These are phyloP conservation scores for Nyctibius grandis DNA, from an alignment of 2,797 vertebrate species.

Conservation along the genomic window DNA sequence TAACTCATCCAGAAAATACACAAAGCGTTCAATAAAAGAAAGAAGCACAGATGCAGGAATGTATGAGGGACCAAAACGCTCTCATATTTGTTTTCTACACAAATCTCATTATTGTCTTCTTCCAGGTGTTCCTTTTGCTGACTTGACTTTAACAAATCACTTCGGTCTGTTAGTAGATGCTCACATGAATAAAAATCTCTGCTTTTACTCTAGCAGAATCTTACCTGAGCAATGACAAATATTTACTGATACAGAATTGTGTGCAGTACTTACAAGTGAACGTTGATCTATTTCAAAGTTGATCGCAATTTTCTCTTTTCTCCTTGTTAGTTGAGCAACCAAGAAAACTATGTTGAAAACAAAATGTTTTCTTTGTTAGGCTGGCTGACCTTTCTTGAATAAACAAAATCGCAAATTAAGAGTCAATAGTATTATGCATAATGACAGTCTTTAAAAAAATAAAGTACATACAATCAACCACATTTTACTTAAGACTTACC, in stretches of 20 bases:
- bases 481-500: not conserved
- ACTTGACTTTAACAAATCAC: slow-evolving; percentile 57
- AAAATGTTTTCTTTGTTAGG: not conserved
- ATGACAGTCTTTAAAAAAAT: not conserved
- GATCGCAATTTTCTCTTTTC: not conserved
- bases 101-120: not conserved
- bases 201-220: not conserved
- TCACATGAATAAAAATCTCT: slow-evolving; percentile 24
- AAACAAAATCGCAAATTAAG: not conserved
- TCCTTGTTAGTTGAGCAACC: not conserved
- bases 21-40: not conserved
- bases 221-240: not conserved
- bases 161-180: not conserved
- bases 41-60: not conserved
- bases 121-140: slow-evolving; percentile 47
- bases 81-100: not conserved
- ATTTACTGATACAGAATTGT: not conserved
- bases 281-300: not conserved
- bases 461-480: not conserved
- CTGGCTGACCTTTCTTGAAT: not conserved
- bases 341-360: not conserved
- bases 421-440: not conserved
- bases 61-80: not conserved
- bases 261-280: not conserved
- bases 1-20: slow-evolving; percentile 7